Base-by-base conservation (phyloP, 2,113 vertebrate species). In the Machaerirhynchus nigripectus region DNA sequence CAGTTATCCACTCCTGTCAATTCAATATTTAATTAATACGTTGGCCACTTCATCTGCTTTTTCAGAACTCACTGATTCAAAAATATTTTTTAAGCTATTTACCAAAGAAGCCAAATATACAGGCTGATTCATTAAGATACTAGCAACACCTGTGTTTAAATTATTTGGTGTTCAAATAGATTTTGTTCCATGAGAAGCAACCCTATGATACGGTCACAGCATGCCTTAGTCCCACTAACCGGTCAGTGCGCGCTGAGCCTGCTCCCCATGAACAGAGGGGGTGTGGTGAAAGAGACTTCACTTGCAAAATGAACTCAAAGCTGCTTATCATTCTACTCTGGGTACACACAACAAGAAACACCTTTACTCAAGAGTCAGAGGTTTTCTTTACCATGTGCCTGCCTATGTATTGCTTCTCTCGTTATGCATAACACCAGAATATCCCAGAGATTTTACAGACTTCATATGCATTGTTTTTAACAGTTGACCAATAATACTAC, bases 251-350 rank as follows among this genome's bases (percentile, higher is more conserved):
- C 44, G 12, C 61, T 42, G 14, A 92, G 55, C 27, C 20, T 57
- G 23, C 39, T 59, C 39, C 19, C 9, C 10, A 11, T 31, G 22
- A 86, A 27, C 2, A 4, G 0, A 30, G n/a, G 1, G 13, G 28
- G 2, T 33, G 16, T 59, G 28, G 23, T 40, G 18, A 60, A 60
- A 85, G 39, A 85, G 17, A 56, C 16, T 86, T 63, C 4, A 26
- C n/a, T 60, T 52, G 9, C 33, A 52, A 7, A 15, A 55, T 15
- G 3, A 57, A 11, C 9, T 28, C 28, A 31, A 18, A 80, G 53
- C 37, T 61, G 13, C 31, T 27, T 42, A 27, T 37, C 9, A 23
- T 27, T 89, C 67, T 37, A 33, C 10, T 59, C 31, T 23, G 23
- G 35, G 15, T 28, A 35, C 35, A 35, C 35, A n/a, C 17, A 74